phyloP scores from a whole-genome alignment of 2,888 invertebrate genomes.

The Agrotis ipsilon region DNA sequence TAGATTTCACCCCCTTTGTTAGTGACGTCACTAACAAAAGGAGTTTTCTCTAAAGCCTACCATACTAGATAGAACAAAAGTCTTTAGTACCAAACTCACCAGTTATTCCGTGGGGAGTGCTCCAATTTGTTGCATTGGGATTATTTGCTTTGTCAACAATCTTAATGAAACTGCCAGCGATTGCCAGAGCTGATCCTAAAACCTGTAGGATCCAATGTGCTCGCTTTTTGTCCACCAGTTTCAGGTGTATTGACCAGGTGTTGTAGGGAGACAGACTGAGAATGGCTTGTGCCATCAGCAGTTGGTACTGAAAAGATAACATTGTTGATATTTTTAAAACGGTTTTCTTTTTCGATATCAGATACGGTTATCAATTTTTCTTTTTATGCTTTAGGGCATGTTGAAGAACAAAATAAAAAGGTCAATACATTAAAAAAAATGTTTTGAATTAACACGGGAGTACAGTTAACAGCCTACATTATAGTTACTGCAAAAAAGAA shows the following conservation, averaged over 20 bases:
- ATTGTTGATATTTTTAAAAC: not conserved
- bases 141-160: conserved; percentile 70
- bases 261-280: conserved; percentile 78
- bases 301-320: conserved; percentile 76
- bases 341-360: not conserved
- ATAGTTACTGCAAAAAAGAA: too few relatives aligned
- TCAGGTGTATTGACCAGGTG: conserved; percentile 80
- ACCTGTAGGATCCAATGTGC: conserved; percentile 82
- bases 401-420: too few relatives aligned
- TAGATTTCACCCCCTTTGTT: too few relatives aligned
- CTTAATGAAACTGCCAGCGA: conserved; percentile 78
- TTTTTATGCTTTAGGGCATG: not conserved
- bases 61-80: too few relatives aligned
- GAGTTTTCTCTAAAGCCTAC: too few relatives aligned
- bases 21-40: too few relatives aligned
- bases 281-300: conserved; percentile 84
- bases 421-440: too few relatives aligned
- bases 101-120: conserved; percentile 79
- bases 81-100: conserved; percentile 61
- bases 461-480: too few relatives aligned
- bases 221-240: conserved; percentile 77
- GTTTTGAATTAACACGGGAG: too few relatives aligned
- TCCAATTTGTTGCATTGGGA: conserved; percentile 66
- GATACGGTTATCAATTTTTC: not conserved
- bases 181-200: conserved; percentile 79